Conservation (phyloP, 2,113 vertebrate species). For the Nettapus auritus region DNA sequence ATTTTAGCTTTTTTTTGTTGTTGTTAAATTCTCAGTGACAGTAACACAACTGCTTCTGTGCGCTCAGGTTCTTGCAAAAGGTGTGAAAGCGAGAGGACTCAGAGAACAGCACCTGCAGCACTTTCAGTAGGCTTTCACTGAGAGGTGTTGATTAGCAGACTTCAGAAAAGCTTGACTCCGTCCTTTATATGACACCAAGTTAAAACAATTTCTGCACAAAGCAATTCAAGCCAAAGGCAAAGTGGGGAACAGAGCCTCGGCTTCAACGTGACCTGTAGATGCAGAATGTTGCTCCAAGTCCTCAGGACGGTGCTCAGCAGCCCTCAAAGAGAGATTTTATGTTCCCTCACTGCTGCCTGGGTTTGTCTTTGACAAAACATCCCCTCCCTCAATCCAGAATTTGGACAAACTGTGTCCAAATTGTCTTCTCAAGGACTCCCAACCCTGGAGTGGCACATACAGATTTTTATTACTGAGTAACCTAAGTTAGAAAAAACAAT, state of each 20-base stretch:
- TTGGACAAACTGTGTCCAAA: background rate
- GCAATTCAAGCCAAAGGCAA: background rate
- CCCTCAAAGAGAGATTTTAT: background rate
- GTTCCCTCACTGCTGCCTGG: background rate
- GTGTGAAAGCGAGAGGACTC: background rate
- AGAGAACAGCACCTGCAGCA: background rate
- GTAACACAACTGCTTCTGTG: background rate
- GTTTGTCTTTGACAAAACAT: background rate
- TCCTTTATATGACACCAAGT: background rate
- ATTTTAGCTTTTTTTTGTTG: background rate
- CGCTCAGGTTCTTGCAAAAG: background rate
- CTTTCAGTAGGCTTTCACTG: rapidly evolving
- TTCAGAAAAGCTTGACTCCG: background rate
- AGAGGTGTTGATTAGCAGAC: constrained; percentile 24
- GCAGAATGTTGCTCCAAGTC: background rate
- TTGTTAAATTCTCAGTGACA: background rate
- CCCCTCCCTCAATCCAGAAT: background rate
- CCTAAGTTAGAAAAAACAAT: background rate
- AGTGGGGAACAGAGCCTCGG: background rate
- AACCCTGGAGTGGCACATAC: background rate
- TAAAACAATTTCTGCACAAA: background rate
- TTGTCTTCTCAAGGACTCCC: background rate
- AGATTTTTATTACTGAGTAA: background rate
- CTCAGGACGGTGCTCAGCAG: background rate
- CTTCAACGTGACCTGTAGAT: rapidly evolving